These are phyloP conservation scores for Pogonus chalceus DNA, from an alignment of 1,140 invertebrate species.

Conservation along the genomic window DNA sequence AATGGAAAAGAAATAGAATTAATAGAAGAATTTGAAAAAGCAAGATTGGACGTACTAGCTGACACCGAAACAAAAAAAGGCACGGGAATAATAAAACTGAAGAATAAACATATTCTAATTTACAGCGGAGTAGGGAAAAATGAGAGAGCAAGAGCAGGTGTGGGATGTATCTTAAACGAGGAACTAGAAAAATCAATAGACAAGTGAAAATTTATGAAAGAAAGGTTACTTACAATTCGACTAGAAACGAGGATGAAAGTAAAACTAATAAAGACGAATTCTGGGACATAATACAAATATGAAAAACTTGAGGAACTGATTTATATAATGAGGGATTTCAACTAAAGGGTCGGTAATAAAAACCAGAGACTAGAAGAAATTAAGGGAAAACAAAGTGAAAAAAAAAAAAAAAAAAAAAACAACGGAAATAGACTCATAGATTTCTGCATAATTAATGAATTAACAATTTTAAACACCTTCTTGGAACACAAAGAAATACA, in stretches of 20 bases:
- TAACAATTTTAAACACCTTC: slow-evolving; percentile 10
- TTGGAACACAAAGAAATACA: slow-evolving; percentile 5
- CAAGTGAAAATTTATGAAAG: background rate
- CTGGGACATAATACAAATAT: background rate
- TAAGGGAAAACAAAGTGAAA: slow-evolving; percentile 10
- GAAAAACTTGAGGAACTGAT: background rate
- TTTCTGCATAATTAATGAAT: slow-evolving; percentile 10
- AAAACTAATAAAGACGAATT: background rate
- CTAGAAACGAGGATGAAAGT: background rate
- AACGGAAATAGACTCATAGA: slow-evolving; percentile 13
- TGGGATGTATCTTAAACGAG: background rate
- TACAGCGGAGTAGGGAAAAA: background rate
- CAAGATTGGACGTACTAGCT: slow-evolving; percentile 9
- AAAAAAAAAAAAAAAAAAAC: slow-evolving; percentile 10
- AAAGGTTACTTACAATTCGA: background rate
- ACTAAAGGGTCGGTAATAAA: slow-evolving; percentile 4
- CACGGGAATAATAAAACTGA: no score
- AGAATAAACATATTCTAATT: no score
- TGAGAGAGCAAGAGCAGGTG: background rate
- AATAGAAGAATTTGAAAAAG: slow-evolving; percentile 10
- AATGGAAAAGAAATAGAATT: slow-evolving; percentile 13
- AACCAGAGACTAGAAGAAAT: slow-evolving; percentile 1
- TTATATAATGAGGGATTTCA: slow-evolving; percentile 10
- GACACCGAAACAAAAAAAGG: slow-evolving; percentile 12
- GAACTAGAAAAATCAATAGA: background rate